Conservation (phyloP, 64 coral and sea anemone genomes). For the Catalaphyllia jardinei region DNA sequence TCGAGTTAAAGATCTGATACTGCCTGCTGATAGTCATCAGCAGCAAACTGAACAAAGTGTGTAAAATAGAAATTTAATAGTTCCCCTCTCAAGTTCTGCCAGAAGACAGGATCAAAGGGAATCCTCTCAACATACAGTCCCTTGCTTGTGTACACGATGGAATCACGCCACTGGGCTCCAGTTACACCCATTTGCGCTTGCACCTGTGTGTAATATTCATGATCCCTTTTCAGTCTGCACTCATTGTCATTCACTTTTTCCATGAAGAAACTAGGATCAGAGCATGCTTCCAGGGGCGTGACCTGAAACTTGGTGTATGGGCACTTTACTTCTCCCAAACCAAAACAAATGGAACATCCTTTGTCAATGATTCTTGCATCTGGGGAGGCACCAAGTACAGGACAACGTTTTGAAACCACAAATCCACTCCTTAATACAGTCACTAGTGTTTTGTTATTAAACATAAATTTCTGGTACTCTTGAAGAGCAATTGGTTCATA, state of each 20-base stretch:
- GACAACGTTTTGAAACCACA: conserved; percentile 10
- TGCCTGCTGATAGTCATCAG: no score
- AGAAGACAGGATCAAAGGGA: conserved; percentile 12
- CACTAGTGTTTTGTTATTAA: conserved; percentile 4
- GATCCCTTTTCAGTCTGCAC: conserved; percentile 17
- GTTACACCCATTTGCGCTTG: conserved; percentile 26
- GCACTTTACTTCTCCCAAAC: conserved; percentile 43
- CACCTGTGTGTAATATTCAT: conserved; percentile 36
- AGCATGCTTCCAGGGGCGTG: conserved; percentile 27
- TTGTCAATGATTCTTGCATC: conserved; percentile 41
- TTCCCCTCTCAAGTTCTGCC: background rate
- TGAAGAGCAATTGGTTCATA: conserved; percentile 36
- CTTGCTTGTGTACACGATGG: conserved; percentile 6
- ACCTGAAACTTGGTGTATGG: conserved; percentile 32
- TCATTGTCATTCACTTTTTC: conserved; percentile 10
- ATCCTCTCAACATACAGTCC: conserved; percentile 17
- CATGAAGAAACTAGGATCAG: conserved; percentile 50
- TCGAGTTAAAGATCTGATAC: no score
- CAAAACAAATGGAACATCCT: conserved; percentile 16
- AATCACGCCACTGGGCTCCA: conserved; percentile 34
- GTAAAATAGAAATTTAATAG: background rate
- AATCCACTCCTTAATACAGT: conserved; percentile 29
- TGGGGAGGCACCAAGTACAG: conserved; percentile 24
- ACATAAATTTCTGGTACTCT: conserved; percentile 47
- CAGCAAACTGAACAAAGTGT: no score